phyloP scores from a whole-genome alignment of 2,888 invertebrate genomes.

The Microplitis manilae region DNA sequence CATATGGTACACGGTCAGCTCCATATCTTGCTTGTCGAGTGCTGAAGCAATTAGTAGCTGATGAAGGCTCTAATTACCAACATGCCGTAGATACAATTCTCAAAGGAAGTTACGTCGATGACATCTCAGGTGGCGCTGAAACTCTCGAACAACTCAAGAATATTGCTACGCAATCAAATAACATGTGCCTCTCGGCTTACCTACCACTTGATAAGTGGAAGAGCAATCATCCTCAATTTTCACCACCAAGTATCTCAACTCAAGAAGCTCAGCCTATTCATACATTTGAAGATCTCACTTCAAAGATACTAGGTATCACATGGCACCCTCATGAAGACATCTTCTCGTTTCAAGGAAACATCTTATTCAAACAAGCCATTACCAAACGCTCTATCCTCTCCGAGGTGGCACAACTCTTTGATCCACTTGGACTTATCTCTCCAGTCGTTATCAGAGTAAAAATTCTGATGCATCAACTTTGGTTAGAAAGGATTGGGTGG shows the following conservation, averaged over 20 bases:
- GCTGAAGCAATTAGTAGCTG: conserved; percentile 27
- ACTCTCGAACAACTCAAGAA: conserved; percentile 20
- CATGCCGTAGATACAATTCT: conserved; percentile 22
- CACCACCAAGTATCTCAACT: too few species aligned
- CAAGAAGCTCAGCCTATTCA: too few species aligned
- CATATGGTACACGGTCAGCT: too few species aligned
- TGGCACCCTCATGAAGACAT: too few species aligned
- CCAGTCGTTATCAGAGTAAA: conserved; percentile 46
- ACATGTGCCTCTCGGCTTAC: conserved; percentile 35
- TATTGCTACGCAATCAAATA: conserved; percentile 29
- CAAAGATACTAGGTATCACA: too few species aligned
- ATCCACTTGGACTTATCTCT: conserved; percentile 45
- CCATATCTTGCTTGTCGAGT: conserved; percentile 35
- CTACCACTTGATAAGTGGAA: conserved; percentile 28
- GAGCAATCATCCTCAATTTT: not conserved
- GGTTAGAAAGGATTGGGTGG: conserved; percentile 43
- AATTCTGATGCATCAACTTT: conserved; percentile 43
- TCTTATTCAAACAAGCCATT: not conserved
- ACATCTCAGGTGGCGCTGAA: conserved; percentile 42
- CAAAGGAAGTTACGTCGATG: conserved; percentile 41
- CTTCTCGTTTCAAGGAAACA: too few species aligned
- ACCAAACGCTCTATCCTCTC: conserved; percentile 44
- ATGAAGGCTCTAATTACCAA: conserved; percentile 36
- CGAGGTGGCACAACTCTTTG: conserved; percentile 43
- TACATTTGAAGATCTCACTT: too few species aligned